Percentiles rank a stretch among this genome's conserved stretches.
Conservation (phyloP, 2,113 vertebrate species). For the Petrocephalus zakoni region DNA sequence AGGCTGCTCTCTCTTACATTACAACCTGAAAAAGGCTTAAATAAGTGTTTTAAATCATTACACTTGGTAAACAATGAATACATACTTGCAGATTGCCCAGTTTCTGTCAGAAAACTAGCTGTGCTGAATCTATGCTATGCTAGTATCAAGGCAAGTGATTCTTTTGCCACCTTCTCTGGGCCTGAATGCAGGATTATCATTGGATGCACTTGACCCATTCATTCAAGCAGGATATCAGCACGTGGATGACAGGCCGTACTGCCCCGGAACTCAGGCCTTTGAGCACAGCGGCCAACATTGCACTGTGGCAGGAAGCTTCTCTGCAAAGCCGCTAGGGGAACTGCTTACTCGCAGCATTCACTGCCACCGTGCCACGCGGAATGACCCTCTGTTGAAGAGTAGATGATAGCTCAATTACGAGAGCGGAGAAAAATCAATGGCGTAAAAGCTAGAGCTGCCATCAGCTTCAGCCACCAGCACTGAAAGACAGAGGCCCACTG, state of each 20-base stretch:
- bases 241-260: background rate
- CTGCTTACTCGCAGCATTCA: background rate
- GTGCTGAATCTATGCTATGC: background rate
- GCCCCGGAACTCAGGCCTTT: background rate
- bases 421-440: background rate
- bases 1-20: background rate
- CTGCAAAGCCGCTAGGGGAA: background rate
- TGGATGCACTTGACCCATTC: background rate
- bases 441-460: background rate
- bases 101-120: background rate
- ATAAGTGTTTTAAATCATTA: background rate
- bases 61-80: background rate
- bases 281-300: background rate
- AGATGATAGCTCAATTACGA: background rate
- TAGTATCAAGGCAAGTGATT: background rate
- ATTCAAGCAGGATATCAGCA: no score
- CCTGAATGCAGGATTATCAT: background rate
- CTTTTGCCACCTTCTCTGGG: background rate
- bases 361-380: background rate
- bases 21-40: background rate
- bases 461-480: background rate
- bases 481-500: background rate
- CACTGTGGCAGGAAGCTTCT: background rate
- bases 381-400: constrained; percentile 9
- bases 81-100: background rate